A percentile compares a stretch with the other conserved stretches of the same genome.
phyloP scores from a whole-genome alignment of 1,140 invertebrate species.

The Panagrolaimus sp. region DNA sequence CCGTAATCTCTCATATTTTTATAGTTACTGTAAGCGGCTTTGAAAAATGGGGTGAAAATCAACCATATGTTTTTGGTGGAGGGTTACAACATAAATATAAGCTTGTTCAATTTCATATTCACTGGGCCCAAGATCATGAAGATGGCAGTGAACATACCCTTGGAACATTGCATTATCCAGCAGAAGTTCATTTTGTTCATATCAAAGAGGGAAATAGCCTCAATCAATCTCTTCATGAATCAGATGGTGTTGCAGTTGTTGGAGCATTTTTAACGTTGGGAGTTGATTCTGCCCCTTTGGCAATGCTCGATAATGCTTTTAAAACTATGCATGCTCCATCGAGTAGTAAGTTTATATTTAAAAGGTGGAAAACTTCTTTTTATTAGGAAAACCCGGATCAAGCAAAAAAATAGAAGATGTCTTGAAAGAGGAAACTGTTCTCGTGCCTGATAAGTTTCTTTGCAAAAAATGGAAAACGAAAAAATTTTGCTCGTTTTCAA shows the following conservation, averaged over 20 bases:
- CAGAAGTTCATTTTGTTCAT: slow-evolving; percentile 59
- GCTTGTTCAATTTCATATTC: slow-evolving; percentile 77
- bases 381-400: too few relatives aligned
- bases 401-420: too few relatives aligned
- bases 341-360: slow-evolving; percentile 34
- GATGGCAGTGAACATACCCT: slow-evolving; percentile 81
- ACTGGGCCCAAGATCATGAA: slow-evolving; percentile 76
- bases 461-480: neutral
- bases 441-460: neutral
- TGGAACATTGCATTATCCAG: slow-evolving; percentile 66
- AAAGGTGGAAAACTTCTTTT: too few relatives aligned
- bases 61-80: slow-evolving; percentile 65
- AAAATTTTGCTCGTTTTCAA: neutral
- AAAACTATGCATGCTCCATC: slow-evolving; percentile 29
- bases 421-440: neutral
- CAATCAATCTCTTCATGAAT: slow-evolving; percentile 24
- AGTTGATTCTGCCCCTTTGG: slow-evolving; percentile 20
- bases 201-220: slow-evolving; percentile 47
- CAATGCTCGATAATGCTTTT: neutral
- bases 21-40: slow-evolving; percentile 55
- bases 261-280: slow-evolving; percentile 51
- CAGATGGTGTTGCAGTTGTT: slow-evolving; percentile 57
- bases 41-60: slow-evolving; percentile 47
- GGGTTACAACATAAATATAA: slow-evolving; percentile 69
- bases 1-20: slow-evolving; percentile 11